Evolutionary conservation across 2,113 vertebrate species (phyloP), one percentile per base, ranked within the genome.

Genomic region (Galeopterus variegatus): DNA sequence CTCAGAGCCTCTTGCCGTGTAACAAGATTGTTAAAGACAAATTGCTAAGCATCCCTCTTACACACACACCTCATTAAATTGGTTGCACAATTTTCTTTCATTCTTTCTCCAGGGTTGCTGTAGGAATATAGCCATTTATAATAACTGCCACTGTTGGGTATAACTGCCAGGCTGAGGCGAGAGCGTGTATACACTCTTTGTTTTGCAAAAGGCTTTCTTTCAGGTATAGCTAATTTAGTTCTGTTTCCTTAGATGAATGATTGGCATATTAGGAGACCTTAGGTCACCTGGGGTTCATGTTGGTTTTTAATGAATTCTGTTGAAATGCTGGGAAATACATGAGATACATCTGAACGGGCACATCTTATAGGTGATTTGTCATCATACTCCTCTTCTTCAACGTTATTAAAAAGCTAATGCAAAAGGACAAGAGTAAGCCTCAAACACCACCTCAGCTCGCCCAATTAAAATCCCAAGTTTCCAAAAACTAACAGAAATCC

Each of bases 71-170:
- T 97, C 97, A 92, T 97, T 97, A 97, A 96, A 96, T 31, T 95
- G 97, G 95, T 97, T 98, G 96, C 97, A 98, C 98, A 98, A 97
- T 96, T 97, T 98, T 97, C 96, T 97, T 97, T 97, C 93, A 97
- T 96, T 96, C 90, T 97, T 98, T 98, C 98, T 98, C 95, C 94
- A 69, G 97, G 95, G 96, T 73, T 95, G 92, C 88, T 97, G 86
- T 77, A 98, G 95, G 94, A 98, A 98, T 88, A 96, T 76, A 97
- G 95, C 90, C 96, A 98, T 82, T 84, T 56, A 10, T 95, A 98
- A 97, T 88, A 97, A 89, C 56, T 90, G 73, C 90, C 93, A 90
- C 64, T 62, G 31, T 80, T 94, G 73, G 89, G 48, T 92, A n/a
- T 77, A 97, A 97, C 93, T 76, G 64, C 73, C 18, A 70, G 67